Percentiles rank a stretch among this genome's conserved stretches.
These are phyloP conservation scores for Erebia ligea DNA, from an alignment of 2,888 invertebrate species.

Conservation along the genomic window DNA sequence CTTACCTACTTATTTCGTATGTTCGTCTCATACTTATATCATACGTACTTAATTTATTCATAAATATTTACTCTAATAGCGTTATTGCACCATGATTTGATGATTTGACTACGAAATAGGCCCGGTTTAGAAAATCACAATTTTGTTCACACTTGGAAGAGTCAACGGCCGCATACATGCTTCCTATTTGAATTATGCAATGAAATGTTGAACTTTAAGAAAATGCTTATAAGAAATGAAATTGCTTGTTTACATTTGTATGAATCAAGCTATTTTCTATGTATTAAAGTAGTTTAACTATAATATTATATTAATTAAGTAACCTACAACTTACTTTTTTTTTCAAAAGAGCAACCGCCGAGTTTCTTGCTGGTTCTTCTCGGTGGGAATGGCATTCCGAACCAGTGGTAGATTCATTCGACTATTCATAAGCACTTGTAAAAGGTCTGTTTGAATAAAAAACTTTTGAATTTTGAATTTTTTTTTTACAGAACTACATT, in stretches of 20 bases:
- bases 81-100: conserved; percentile 65
- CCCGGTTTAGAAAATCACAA: conserved; percentile 61
- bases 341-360: too few species aligned
- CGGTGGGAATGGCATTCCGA: too few species aligned
- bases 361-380: too few species aligned
- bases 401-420: too few species aligned
- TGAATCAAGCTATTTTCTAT: not conserved
- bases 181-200: conserved; percentile 70
- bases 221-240: not conserved
- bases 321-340: too few species aligned
- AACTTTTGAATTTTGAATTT: too few species aligned
- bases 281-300: too few species aligned
- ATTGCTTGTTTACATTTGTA: not conserved
- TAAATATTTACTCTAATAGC: conserved; percentile 30
- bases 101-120: conserved; percentile 68
- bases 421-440: too few species aligned
- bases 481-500: too few species aligned
- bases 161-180: conserved; percentile 54
- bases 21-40: not conserved
- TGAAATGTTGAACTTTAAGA: conserved; percentile 60
- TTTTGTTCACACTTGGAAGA: conserved; percentile 58
- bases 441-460: too few species aligned
- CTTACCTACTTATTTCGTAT: not conserved
- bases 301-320: too few species aligned
- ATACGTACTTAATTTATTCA: conserved; percentile 1